Conservation (phyloP, 2,797 vertebrate species). For the Gastrophryne carolinensis region DNA sequence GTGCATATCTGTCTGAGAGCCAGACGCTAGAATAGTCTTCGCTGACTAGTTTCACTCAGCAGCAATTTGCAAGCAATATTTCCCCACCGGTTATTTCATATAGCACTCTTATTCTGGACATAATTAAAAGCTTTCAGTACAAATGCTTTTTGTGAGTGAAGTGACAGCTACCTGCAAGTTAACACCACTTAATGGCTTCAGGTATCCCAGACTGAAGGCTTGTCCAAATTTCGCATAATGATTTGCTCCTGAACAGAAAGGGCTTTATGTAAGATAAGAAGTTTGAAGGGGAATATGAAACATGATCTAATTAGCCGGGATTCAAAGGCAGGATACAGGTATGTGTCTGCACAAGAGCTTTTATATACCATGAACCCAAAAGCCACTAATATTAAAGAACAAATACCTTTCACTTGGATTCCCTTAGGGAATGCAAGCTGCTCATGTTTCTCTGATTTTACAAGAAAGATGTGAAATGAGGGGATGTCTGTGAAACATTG, state of each 20-base stretch:
- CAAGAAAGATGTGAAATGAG: constrained; percentile 38
- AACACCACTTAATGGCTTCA: background rate
- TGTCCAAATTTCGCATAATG: constrained; percentile 33
- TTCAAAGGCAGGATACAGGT: constrained; percentile 48
- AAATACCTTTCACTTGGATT: constrained; percentile 66
- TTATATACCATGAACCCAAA: constrained; percentile 54
- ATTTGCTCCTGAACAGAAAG: constrained; percentile 19
- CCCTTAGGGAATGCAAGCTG: constrained; percentile 62
- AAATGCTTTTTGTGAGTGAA: constrained; percentile 39
- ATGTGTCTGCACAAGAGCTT: constrained; percentile 55
- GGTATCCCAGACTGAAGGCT: background rate
- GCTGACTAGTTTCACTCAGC: constrained; percentile 60
- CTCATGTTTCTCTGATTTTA: constrained; percentile 63
- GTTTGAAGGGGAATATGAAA: constrained; percentile 55
- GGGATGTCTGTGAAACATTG: constrained; percentile 31
- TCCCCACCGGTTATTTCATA: constrained; percentile 49
- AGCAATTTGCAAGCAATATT: constrained; percentile 53
- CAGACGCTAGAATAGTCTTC: constrained; percentile 66
- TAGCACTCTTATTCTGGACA: constrained; percentile 38
- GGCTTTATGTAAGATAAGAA: constrained; percentile 51
- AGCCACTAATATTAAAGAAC: constrained; percentile 66
- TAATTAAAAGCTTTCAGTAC: constrained; percentile 38
- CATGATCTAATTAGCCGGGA: constrained; percentile 49
- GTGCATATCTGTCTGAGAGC: constrained; percentile 68
- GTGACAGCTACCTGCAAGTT: background rate